Evolutionary conservation across 2,113 vertebrate species (phyloP), one percentile per base, ranked within the genome.

Genomic region (Festucalex cinctus): DNA sequence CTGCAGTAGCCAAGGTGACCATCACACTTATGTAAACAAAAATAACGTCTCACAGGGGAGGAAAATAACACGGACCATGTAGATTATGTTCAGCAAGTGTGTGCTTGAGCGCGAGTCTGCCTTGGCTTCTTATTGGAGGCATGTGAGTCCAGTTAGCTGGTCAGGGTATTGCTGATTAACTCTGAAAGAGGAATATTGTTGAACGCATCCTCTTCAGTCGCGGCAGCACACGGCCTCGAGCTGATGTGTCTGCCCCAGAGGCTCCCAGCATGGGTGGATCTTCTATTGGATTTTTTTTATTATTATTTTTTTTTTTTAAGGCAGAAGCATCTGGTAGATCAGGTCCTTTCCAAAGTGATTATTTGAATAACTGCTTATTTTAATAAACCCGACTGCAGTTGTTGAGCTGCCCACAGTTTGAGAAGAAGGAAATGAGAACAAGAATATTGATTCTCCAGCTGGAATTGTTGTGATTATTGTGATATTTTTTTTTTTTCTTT

Each of bases 141-240:
- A 89, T 90, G 90, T 91, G 88, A 91, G 82, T 86, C 80, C 61
- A 73, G 83, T 92, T 92, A 91, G 79, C 78, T 80, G 62, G 74
- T 79, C 78, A 86, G 78, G 86, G 81, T 66, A 73, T 75, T 63
- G 83, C 83, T 86, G 65, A 81, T 82, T 86, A 77, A 70, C 84
- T 83, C 77, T 88, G 81, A 87, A 86, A 83, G 84, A 75, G 65
- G 63, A 77, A 85, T 83, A 80, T 83, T 89, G 87, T 88, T 89
- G 75, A 51, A 67, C 14, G 43, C 63, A 14, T 73, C 58, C 59
- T 75, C 77, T 73, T 80, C 63, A 74, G 71, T 74, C 53, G 41
- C 9, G 43, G 74, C 65, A 28, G 46, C 51, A 59, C 73, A 67
- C 37, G 13, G 22, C 6, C 6, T 4, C 51, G 37, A 41, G 63